phyloP scores from a whole-genome alignment of 2,797 vertebrate genomes.

The Odontamblyopus lacepedii region DNA sequence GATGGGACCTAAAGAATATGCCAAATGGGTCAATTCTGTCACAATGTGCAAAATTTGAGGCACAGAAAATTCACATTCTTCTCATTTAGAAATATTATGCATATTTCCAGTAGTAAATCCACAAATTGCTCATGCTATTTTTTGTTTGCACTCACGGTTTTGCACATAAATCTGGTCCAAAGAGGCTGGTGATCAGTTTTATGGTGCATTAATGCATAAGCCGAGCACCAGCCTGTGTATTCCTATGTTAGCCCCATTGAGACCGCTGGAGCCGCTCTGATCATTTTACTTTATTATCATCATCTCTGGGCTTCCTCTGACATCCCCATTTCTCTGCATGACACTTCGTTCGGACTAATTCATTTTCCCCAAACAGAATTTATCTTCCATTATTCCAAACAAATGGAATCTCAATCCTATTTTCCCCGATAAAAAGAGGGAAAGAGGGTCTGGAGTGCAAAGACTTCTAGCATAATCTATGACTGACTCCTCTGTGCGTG shows the following conservation, averaged over 20 bases:
- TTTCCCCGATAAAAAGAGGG: slow-evolving; percentile 36
- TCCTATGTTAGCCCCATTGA: slow-evolving; percentile 25
- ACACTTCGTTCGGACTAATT: slow-evolving; percentile 70
- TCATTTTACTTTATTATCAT: slow-evolving; percentile 70
- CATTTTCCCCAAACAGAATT: slow-evolving; percentile 71
- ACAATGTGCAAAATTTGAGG: too few species aligned
- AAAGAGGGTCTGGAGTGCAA: slow-evolving; percentile 38
- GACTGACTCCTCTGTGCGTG: slow-evolving; percentile 23
- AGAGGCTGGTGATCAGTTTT: neutral
- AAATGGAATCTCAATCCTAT: slow-evolving; percentile 58
- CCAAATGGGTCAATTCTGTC: too few species aligned
- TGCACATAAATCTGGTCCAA: too few species aligned
- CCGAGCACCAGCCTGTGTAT: slow-evolving; percentile 20
- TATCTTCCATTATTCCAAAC: slow-evolving; percentile 69
- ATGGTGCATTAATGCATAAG: neutral
- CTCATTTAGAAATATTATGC: too few species aligned
- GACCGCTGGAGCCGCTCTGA: slow-evolving; percentile 34
- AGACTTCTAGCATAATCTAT: slow-evolving; percentile 15
- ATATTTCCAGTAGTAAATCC: too few species aligned
- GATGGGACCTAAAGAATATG: too few species aligned
- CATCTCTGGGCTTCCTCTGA: slow-evolving; percentile 61
- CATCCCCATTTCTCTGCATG: slow-evolving; percentile 74
- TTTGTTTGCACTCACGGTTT: too few species aligned
- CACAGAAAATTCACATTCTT: too few species aligned
- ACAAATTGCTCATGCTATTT: too few species aligned